phyloP scores from a whole-genome alignment of 2,888 invertebrate genomes.

The Monoplex corrugatus region DNA sequence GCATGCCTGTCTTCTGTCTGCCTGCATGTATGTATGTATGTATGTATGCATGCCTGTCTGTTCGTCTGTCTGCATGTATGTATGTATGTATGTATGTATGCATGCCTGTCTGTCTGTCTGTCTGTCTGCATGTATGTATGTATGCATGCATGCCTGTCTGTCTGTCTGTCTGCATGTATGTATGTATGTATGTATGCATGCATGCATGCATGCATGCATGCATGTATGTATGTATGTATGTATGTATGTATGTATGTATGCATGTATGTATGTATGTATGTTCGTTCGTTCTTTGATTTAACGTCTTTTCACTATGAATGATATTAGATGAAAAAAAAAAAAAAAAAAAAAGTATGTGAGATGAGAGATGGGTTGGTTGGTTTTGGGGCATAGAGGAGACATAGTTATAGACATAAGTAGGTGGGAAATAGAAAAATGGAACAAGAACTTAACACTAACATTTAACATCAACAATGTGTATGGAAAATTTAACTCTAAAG shows the following conservation, averaged over 20 bases:
- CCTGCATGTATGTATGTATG: neutral
- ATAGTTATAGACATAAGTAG: too few species aligned
- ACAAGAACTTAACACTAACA: too few species aligned
- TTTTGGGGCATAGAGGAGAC: too few species aligned
- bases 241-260: conserved; percentile 8
- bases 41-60: neutral
- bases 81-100: neutral
- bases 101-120: neutral
- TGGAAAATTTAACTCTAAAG: too few species aligned
- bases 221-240: neutral
- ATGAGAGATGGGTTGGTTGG: too few species aligned
- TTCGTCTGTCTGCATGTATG: neutral
- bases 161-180: too few species aligned
- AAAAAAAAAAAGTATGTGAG: too few species aligned
- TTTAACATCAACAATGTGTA: too few species aligned
- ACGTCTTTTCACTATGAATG: too few species aligned
- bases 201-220: neutral
- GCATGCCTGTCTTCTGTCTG: neutral
- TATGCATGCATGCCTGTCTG: neutral
- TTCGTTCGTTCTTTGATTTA: neutral
- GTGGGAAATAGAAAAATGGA: too few species aligned
- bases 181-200: conserved; percentile 7
- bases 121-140: neutral
- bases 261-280: neutral
- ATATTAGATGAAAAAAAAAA: too few species aligned